Evolutionary conservation across 2,797 vertebrate genomes (phyloP), one percentile per base, ranked within the genome.

Genomic region (Emys orbicularis): DNA sequence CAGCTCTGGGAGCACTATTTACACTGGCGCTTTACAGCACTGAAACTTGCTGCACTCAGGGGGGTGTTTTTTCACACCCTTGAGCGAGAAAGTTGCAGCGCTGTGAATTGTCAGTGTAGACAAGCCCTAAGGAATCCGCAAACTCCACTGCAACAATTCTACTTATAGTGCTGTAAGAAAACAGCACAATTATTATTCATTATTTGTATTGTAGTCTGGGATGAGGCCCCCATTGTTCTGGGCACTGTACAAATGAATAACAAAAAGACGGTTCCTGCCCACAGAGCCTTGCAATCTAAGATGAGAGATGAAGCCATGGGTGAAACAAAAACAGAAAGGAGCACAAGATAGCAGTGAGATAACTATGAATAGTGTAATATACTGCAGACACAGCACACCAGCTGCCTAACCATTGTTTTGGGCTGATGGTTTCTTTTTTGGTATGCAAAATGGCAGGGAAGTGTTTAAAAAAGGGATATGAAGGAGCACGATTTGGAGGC

Each of bases 111-210:
- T 7, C 53, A 21, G 53, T 53, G 53, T 53, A 53, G 53, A 21
- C 53, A 53, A 53, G 18, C 19, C 74, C 74, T 29, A 76, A 47
- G 44, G 41, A 47, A 44, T 27, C 7, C 47, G 12, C 41, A 76
- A 76, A 27, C 19, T 29, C 11, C 44, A 25, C 5, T 27, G 12
- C 74, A 27, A 2, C 23, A 72, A 90, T 84, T 92, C 79, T 79
- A 93, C 83, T 23, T 92, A 74, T 79, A 93, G 81, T 92, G 44
- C 76, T 90, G n/a, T 50, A 89, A 92, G 34, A 52, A 16, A 92
- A 76, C 37, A 0, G 0, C 50, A n/a, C 8, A 84, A 53, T 94
- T 84, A 44, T 57, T 86, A 65, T 41, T 92, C 50, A 86, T 87
- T 84, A 86, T 89, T 91, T 91, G 50, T 77, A 91, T 86, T 90